Evolutionary conservation across 1,140 invertebrate species (phyloP).

Genomic region (Odontomachus brunneus): DNA sequence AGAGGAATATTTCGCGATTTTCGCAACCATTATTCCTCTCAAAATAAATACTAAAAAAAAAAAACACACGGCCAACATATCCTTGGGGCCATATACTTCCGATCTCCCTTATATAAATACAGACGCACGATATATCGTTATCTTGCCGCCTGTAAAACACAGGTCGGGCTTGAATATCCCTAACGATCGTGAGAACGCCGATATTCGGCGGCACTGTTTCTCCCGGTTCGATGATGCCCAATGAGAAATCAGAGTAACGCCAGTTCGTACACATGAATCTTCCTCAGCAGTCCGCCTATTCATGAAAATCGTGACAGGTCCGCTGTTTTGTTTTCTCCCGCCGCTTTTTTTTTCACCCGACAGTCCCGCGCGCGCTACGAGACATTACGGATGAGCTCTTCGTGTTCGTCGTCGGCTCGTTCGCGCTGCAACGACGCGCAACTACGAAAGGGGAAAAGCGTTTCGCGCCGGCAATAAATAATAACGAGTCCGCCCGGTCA

Average conservation of each 20-base stretch:
- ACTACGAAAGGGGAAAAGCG: slow-evolving; percentile 68
- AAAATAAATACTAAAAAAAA: too few relatives aligned
- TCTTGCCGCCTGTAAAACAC: neutral
- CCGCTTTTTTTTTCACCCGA: slow-evolving; percentile 37
- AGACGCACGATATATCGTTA: neutral
- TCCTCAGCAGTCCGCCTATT: slow-evolving; percentile 65
- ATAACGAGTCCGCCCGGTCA: slow-evolving; percentile 68
- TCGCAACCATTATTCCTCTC: too few relatives aligned
- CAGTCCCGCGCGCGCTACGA: slow-evolving; percentile 54
- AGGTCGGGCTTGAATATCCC: slow-evolving; percentile 29
- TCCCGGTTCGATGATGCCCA: slow-evolving; percentile 38
- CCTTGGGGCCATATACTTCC: too few relatives aligned
- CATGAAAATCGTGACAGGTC: slow-evolving; percentile 69
- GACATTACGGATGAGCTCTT: slow-evolving; percentile 72
- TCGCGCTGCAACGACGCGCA: slow-evolving; percentile 62
- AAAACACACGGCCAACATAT: too few relatives aligned
- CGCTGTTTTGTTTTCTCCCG: neutral
- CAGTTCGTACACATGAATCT: slow-evolving; percentile 64
- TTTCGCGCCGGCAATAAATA: slow-evolving; percentile 71
- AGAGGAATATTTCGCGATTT: too few relatives aligned
- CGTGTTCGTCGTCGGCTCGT: slow-evolving; percentile 67
- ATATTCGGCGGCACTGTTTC: slow-evolving; percentile 45
- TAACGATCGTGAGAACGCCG: slow-evolving; percentile 19
- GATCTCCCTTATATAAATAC: slow-evolving; percentile 3
- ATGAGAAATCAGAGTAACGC: slow-evolving; percentile 61